Evolutionary conservation across 2,797 vertebrate genomes (phyloP).

Genomic region (Apogon talboti): DNA sequence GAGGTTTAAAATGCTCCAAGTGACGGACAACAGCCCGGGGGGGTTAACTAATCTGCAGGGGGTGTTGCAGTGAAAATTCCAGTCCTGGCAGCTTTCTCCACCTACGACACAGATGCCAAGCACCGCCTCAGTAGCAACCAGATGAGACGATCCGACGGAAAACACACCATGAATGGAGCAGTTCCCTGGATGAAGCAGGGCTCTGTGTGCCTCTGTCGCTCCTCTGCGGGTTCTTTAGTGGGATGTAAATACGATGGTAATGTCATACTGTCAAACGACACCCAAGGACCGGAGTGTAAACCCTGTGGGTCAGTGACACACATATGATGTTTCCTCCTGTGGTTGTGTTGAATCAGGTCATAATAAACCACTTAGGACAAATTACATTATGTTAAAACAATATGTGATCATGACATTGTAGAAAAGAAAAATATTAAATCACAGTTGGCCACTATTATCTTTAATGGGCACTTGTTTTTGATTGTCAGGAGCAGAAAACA

Average conservation of each 20-base stretch:
- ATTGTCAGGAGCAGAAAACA: too few species aligned
- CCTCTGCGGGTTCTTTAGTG: constrained; percentile 9
- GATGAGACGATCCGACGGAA: constrained; percentile 15
- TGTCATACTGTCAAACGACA: constrained; percentile 69
- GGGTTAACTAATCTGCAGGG: constrained; percentile 17
- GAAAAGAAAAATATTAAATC: too few species aligned
- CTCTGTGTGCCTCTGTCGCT: background rate
- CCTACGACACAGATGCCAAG: constrained; percentile 44
- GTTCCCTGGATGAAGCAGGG: background rate
- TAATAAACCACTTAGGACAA: constrained; percentile 9
- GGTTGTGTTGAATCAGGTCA: constrained; percentile 9
- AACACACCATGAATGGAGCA: background rate
- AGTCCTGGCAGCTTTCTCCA: constrained; percentile 47
- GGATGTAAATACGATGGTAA: constrained; percentile 57
- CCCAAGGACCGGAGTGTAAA: constrained; percentile 31
- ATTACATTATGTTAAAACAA: too few species aligned
- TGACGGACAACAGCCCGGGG: constrained; percentile 15
- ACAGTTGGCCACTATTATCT: too few species aligned
- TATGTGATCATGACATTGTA: too few species aligned
- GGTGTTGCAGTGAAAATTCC: constrained; percentile 30
- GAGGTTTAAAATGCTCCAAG: constrained; percentile 28
- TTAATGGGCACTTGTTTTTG: too few species aligned
- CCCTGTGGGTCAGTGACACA: constrained; percentile 10
- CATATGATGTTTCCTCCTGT: background rate
- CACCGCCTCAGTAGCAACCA: constrained; percentile 58